phyloP scores from a whole-genome alignment of 2,888 invertebrate genomes.

The Cheilosia grossa region DNA sequence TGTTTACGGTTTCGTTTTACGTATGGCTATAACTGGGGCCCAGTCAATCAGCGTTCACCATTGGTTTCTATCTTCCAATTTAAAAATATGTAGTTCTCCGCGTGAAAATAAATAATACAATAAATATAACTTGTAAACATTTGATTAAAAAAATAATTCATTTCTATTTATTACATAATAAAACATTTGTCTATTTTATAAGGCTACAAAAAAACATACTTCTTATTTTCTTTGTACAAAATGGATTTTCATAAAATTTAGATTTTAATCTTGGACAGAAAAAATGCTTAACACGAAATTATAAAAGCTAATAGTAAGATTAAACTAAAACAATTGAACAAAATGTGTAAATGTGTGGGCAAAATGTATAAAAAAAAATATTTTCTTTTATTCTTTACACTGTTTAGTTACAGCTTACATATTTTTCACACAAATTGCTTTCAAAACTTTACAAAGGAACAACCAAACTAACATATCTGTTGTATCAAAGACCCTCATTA shows the following conservation, averaged over 20 bases:
- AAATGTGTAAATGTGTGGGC: too few relatives aligned
- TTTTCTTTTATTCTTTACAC: slow-evolving; percentile 17
- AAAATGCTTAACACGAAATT: slow-evolving; percentile 48
- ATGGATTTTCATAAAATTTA: slow-evolving; percentile 46
- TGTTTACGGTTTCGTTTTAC: too few relatives aligned
- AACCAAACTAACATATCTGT: slow-evolving; percentile 1
- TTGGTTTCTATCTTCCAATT: not conserved
- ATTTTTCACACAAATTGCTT: slow-evolving; percentile 11
- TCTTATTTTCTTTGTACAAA: slow-evolving; percentile 51
- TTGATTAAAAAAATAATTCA: slow-evolving; percentile 24
- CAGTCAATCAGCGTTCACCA: too few relatives aligned
- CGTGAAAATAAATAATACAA: not conserved
- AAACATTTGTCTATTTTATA: slow-evolving; percentile 39
- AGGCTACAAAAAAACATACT: slow-evolving; percentile 40
- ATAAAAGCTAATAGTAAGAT: slow-evolving; percentile 45
- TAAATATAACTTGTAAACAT: slow-evolving; percentile 10
- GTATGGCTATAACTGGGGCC: too few relatives aligned
- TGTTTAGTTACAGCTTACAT: slow-evolving; percentile 27
- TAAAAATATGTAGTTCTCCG: not conserved
- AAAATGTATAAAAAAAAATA: slow-evolving; percentile 8
- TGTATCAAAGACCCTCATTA: slow-evolving; percentile 8
- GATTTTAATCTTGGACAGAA: slow-evolving; percentile 44
- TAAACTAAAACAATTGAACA: slow-evolving; percentile 47
- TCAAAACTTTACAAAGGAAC: slow-evolving; percentile 21
- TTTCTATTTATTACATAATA: slow-evolving; percentile 58